Evolutionary conservation across 1,140 invertebrate species (phyloP), one percentile per base, ranked within the genome.

Genomic region (Camponotus floridanus): DNA sequence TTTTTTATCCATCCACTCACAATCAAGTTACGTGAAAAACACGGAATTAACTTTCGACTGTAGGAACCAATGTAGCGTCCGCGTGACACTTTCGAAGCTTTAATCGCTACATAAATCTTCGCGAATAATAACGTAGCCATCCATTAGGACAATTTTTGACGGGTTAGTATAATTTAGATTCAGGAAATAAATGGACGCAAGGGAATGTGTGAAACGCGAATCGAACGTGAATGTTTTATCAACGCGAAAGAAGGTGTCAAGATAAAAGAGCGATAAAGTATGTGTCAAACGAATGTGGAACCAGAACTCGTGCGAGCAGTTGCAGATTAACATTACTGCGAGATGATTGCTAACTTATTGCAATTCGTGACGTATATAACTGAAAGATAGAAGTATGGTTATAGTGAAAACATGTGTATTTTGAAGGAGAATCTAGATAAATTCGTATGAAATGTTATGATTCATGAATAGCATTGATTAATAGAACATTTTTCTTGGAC

Each of bases 61-160:
- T 26, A 18, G 11, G 31, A 18, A 21, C 1, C 33, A 26, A 79
- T 26, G 3, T 18, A 45, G 21, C 21, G 33, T 15, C 33, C 21
- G 48, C 36, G 15, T 26, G 78, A 70, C 36, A 42, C n/a, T 81
- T 81, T 45, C 18, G 67, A 68, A 31, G n/a, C 76, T 55, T 80
- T 42, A 61, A 26, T 57, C 67, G n/a, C 67, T 71, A 45, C 79
- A 83, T 83, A 83, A 83, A 83, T 83, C 79, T 83, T 83, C 55
- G 18, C 55, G 68, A 83, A 74, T 48, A 83, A 80, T 80, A 70
- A 80, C 78, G 64, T 31, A 8, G 64, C 62, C 55, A 48, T 73
- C 68, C 79, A 73, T 74, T 73, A 73, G 68, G 39, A 73, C 79
- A 61, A 74, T 74, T 83, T 83, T 83, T 74, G 79, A 83, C 79